A percentile compares a stretch with the other conserved stretches of the same genome.
Conservation (phyloP, 2,113 vertebrate genomes). For the Pipra filicauda region DNA sequence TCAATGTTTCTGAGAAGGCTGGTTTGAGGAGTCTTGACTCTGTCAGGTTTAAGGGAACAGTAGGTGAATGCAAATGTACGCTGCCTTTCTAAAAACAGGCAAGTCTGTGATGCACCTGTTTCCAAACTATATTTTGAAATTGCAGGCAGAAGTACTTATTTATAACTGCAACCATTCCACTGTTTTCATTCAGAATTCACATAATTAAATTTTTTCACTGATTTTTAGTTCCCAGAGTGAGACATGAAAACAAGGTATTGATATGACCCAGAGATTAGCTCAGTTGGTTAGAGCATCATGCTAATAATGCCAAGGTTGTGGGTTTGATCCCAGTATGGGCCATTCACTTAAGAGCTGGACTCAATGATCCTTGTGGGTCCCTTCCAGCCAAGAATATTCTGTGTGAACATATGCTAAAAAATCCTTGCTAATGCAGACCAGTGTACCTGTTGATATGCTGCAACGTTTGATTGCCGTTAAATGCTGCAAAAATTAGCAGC, state of each 20-base stretch:
- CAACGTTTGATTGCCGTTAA: neutral
- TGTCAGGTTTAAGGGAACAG: neutral
- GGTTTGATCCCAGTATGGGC: neutral
- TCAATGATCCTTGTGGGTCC: neutral
- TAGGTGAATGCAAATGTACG: neutral
- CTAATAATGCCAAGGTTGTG: fast-evolving
- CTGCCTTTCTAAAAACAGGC: neutral
- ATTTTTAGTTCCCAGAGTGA: neutral
- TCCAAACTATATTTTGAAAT: neutral
- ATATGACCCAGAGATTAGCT: neutral
- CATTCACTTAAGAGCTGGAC: neutral
- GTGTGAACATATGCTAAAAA: neutral
- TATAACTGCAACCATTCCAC: neutral
- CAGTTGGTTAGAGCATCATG: neutral
- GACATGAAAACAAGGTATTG: neutral
- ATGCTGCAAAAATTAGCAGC: neutral
- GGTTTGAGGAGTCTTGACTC: neutral
- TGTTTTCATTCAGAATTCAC: neutral
- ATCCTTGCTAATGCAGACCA: neutral
- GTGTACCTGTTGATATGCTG: neutral
- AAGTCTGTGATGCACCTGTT: neutral
- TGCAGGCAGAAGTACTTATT: neutral
- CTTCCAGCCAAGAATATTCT: neutral
- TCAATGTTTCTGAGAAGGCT: neutral
- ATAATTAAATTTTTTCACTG: neutral